These are phyloP conservation scores for Copsychus sechellarum DNA, from an alignment of 2,113 vertebrate genomes.

Conservation along the genomic window DNA sequence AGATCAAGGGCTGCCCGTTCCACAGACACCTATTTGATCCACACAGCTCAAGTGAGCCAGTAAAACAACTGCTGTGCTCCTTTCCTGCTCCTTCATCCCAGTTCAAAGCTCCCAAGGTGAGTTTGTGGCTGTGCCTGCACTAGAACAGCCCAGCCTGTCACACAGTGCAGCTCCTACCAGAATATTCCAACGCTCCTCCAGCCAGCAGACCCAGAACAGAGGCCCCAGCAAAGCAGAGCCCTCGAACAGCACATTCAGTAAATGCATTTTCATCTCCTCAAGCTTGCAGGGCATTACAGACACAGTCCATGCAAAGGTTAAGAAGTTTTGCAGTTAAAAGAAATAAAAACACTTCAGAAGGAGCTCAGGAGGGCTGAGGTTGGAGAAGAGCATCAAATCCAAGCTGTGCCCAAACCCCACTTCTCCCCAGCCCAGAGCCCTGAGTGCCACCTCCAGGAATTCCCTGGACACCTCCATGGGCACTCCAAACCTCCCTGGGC, in stretches of 20 bases:
- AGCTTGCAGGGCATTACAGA: not conserved
- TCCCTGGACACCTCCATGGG: not conserved
- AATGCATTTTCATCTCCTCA: not conserved
- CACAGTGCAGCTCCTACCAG: not conserved
- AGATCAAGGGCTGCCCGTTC: not conserved
- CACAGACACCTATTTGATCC: not conserved
- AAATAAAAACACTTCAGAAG: not conserved
- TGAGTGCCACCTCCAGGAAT: not conserved
- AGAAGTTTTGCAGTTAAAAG: not conserved
- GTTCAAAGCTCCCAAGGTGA: not conserved
- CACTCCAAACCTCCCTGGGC: not conserved
- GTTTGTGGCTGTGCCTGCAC: not conserved
- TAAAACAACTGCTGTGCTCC: not conserved
- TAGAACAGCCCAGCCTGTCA: not conserved
- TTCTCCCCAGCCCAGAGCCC: not conserved
- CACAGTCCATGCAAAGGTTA: no score
- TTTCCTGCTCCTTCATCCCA: not conserved
- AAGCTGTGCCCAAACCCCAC: fast-evolving
- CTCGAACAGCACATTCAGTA: not conserved
- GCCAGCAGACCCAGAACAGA: fast-evolving
- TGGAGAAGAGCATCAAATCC: not conserved
- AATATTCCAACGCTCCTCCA: fast-evolving
- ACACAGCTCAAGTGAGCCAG: not conserved
- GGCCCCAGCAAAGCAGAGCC: not conserved
- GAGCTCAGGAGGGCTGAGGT: not conserved